Evolutionary conservation across 1,140 invertebrate genomes (phyloP).

Genomic region (Bombus ignitus): DNA sequence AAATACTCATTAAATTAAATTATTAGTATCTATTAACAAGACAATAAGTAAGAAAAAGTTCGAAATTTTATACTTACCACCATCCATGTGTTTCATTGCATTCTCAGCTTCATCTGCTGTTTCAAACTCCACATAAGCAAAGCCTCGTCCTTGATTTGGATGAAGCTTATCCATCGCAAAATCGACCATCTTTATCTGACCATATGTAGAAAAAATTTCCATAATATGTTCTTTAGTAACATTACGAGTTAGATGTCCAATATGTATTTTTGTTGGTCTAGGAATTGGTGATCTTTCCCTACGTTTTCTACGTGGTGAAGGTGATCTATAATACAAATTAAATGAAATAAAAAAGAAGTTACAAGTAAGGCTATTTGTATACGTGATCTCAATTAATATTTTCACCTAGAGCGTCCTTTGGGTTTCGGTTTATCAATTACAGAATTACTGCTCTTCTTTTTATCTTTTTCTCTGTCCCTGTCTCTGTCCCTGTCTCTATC

Average conservation of each 20-base stretch:
- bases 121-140: conserved; percentile 97
- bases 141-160: conserved; percentile 92
- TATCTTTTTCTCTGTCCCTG: conserved; percentile 80
- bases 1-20: background rate
- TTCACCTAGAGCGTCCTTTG: conserved; percentile 83
- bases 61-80: conserved; percentile 85
- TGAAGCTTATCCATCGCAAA: conserved; percentile 94
- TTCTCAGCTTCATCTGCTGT: conserved; percentile 98
- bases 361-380: background rate
- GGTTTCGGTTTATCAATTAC: conserved; percentile 84
- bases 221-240: conserved; percentile 96
- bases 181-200: conserved; percentile 94
- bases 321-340: conserved; percentile 77
- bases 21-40: background rate
- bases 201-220: conserved; percentile 98
- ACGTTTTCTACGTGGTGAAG: conserved; percentile 84
- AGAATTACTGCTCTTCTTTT: conserved; percentile 82
- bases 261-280: conserved; percentile 94
- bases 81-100: conserved; percentile 99
- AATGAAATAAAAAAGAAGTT: conserved; percentile 3
- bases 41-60: background rate
- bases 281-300: conserved; percentile 93
- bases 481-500: conserved; percentile 77
- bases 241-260: conserved; percentile 95
- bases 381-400: background rate